Conservation (phyloP, 2,113 vertebrate genomes). For the Agelaius tricolor region DNA sequence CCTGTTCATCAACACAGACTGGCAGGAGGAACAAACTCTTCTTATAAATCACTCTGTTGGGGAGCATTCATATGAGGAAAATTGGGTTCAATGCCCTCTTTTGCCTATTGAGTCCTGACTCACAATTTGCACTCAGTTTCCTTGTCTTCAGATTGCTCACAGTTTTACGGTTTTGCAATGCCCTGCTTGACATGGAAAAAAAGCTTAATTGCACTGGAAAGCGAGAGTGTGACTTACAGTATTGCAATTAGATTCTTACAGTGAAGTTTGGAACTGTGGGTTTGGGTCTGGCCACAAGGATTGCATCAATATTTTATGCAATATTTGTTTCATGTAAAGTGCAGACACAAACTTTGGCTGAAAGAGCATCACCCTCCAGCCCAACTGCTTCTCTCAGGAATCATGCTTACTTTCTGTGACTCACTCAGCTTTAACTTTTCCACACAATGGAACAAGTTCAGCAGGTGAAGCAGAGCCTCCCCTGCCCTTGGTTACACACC, state of each 20-base stretch:
- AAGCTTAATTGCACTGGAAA: not conserved
- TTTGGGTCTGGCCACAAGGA: not conserved
- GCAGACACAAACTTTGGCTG: not conserved
- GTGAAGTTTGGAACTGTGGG: not conserved
- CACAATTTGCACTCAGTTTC: not conserved
- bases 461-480: constrained; percentile 8
- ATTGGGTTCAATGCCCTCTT: not conserved
- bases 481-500: not conserved
- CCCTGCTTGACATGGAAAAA: not conserved
- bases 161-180: not conserved
- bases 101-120: not conserved
- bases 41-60: not conserved
- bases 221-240: not conserved
- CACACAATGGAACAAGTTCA: constrained; percentile 16
- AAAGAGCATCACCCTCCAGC: not conserved
- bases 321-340: not conserved
- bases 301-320: constrained; percentile 40
- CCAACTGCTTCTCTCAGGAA: not conserved
- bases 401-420: not conserved
- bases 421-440: constrained; percentile 17
- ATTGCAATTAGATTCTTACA: not conserved
- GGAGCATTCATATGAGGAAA: not conserved
- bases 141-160: not conserved
- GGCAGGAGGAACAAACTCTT: not conserved
- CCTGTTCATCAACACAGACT: not conserved